A percentile compares a stretch with the other conserved stretches of the same genome.
Conservation (phyloP, 2,113 vertebrate species). For the Lampris incognitus region DNA sequence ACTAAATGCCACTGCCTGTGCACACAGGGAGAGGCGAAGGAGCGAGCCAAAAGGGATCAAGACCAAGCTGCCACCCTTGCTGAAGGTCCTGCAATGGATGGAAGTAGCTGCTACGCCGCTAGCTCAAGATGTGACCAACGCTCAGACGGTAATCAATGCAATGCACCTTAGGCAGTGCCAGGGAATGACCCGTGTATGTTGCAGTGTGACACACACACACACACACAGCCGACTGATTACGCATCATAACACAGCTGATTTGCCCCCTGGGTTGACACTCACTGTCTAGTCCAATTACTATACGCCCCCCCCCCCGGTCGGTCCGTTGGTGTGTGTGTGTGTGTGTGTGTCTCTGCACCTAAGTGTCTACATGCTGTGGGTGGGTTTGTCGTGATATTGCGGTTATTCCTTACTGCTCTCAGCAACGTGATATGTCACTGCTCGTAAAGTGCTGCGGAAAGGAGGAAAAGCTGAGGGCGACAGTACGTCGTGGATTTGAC, state of each 20-base stretch:
- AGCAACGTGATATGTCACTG: conserved; percentile 63
- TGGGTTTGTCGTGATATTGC: conserved; percentile 35
- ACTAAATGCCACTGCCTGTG: not conserved
- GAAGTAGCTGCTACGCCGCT: conserved; percentile 16
- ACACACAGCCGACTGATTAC: conserved; percentile 65
- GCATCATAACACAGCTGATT: conserved; percentile 76
- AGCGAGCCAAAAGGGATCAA: conserved; percentile 3
- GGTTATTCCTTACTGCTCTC: conserved; percentile 30
- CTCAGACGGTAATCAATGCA: conserved; percentile 67
- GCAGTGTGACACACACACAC: conserved; percentile 46
- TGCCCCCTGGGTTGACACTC: conserved; percentile 76
- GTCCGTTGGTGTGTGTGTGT: conserved; percentile 48
- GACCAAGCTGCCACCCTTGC: conserved; percentile 9
- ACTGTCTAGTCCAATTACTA: conserved; percentile 73
- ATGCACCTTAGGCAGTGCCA: conserved; percentile 62
- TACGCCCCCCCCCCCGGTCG: conserved; percentile 27
- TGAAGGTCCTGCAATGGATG: conserved; percentile 27
- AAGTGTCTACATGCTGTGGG: conserved; percentile 52
- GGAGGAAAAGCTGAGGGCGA: conserved; percentile 50
- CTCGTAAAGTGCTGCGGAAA: conserved; percentile 45
- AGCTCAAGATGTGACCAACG: conserved; percentile 54
- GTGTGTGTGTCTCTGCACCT: conserved; percentile 53
- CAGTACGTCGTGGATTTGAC: conserved; percentile 37
- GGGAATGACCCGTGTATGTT: conserved; percentile 49
- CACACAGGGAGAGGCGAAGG: conserved; percentile 9